A percentile compares a stretch with the other conserved stretches of the same genome.
Evolutionary conservation across 2,797 vertebrate genomes (phyloP).

Genomic region (Anniella stebbinsi): DNA sequence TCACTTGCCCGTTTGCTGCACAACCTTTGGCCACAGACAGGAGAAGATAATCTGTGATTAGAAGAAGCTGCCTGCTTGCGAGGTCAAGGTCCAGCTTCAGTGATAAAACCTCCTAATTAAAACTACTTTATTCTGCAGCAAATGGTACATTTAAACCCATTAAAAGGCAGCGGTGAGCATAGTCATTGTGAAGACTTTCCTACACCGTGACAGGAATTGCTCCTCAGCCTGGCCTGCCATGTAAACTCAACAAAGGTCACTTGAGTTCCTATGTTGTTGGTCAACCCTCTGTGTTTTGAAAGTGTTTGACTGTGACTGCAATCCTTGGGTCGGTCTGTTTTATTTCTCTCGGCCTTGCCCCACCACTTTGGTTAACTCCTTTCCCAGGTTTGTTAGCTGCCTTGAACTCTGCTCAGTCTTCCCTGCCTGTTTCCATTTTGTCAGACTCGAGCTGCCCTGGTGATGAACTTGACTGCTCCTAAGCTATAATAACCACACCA

Average conservation of each 20-base stretch:
- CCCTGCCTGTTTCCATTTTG: background rate
- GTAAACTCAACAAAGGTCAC: background rate
- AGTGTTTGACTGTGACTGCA: too few species aligned
- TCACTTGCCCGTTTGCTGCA: conserved; percentile 33
- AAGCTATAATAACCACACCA: background rate
- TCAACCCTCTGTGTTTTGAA: background rate
- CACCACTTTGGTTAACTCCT: background rate
- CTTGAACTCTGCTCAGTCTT: background rate
- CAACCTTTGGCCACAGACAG: background rate
- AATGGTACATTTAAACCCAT: conserved; percentile 9
- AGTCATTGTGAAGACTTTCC: background rate
- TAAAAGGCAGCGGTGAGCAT: background rate
- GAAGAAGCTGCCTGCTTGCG: conserved; percentile 53
- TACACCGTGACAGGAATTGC: background rate
- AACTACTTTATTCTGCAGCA: conserved; percentile 63
- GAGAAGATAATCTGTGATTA: background rate
- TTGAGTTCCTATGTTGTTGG: background rate
- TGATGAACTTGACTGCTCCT: background rate
- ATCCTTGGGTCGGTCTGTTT: background rate
- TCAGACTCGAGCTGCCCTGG: background rate
- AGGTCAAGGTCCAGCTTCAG: conserved; percentile 60
- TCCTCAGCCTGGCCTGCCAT: background rate
- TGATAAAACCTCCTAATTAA: conserved; percentile 69
- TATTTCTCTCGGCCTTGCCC: background rate
- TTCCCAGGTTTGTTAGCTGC: background rate